phyloP scores from a whole-genome alignment of 2,113 vertebrate species.

The Aldabrachelys gigantea region DNA sequence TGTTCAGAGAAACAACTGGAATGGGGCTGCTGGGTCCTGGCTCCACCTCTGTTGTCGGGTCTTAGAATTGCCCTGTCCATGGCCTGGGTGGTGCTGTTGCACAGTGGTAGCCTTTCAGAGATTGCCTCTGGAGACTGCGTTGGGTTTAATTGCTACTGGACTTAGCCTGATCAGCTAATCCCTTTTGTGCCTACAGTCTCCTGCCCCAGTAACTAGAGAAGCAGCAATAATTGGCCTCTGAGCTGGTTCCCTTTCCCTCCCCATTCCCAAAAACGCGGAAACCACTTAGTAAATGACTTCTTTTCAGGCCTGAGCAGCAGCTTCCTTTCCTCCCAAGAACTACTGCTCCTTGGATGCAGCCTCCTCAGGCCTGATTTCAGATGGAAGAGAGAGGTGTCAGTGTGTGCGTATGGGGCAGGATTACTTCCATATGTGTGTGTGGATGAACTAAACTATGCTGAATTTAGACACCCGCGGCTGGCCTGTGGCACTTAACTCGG shows the following conservation, averaged over 20 bases:
- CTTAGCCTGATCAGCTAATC: not conserved
- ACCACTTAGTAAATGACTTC: not conserved
- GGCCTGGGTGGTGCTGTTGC: not conserved
- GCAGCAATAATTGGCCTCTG: not conserved
- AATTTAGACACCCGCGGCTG: too few species aligned
- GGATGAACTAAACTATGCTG: not conserved
- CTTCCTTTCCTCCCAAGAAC: not conserved
- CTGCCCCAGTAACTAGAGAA: not conserved
- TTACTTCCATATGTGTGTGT: not conserved
- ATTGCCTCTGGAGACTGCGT: not conserved
- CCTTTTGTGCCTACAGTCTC: not conserved
- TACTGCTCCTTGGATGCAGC: not conserved
- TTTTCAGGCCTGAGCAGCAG: not conserved
- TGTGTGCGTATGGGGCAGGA: accelerated
- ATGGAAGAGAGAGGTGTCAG: accelerated
- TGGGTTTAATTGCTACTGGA: not conserved
- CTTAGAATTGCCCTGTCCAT: not conserved
- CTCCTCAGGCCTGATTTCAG: not conserved
- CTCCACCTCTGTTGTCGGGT: not conserved
- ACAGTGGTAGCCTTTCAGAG: not conserved
- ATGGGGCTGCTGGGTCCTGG: not conserved
- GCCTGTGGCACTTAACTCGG: too few species aligned
- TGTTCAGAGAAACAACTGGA: not conserved
- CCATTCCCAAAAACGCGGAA: not conserved
- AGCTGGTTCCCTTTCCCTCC: not conserved